A percentile compares a stretch with the other conserved stretches of the same genome.
phyloP scores from a whole-genome alignment of 2,888 invertebrate genomes.

The Drosophila austrosaltans region DNA sequence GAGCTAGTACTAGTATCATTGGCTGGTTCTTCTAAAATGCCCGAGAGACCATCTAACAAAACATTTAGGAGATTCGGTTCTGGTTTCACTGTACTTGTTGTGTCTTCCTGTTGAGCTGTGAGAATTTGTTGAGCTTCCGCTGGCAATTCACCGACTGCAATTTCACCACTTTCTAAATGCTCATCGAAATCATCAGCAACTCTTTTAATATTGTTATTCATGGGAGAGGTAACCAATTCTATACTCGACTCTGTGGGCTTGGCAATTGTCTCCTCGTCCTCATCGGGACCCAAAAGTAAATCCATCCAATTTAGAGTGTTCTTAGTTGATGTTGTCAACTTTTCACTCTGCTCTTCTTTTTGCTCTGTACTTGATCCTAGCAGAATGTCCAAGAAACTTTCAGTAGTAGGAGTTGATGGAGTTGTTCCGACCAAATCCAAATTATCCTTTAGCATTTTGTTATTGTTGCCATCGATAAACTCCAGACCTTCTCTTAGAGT shows the following conservation, averaged over 20 bases:
- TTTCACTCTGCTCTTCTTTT: conserved; percentile 26
- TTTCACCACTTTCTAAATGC: conserved; percentile 60
- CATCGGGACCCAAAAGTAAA: conserved; percentile 74
- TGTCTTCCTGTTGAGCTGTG: conserved; percentile 27
- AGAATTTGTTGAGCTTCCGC: conserved; percentile 62
- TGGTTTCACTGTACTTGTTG: conserved; percentile 14
- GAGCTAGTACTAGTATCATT: conserved; percentile 43
- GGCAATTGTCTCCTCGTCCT: conserved; percentile 54
- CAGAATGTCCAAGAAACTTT: conserved; percentile 78
- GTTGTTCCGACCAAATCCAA: conserved; percentile 56
- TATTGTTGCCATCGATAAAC: conserved; percentile 81
- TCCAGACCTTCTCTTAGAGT: conserved; percentile 81
- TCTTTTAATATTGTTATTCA: conserved; percentile 59
- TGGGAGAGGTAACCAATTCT: conserved; percentile 20
- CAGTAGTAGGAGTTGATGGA: conserved; percentile 46
- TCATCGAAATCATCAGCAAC: conserved; percentile 69
- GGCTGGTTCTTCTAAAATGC: conserved; percentile 59
- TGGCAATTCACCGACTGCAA: conserved; percentile 68
- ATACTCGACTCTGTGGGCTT: conserved; percentile 46
- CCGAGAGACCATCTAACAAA: conserved; percentile 74
- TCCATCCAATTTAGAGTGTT: conserved; percentile 75
- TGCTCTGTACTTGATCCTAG: conserved; percentile 71
- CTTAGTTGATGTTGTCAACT: conserved; percentile 57
- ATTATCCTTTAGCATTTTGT: conserved; percentile 74
- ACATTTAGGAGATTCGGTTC: conserved; percentile 63